These are phyloP conservation scores for Hystrix cristata DNA, from an alignment of 2,113 vertebrate species.

Conservation along the genomic window DNA sequence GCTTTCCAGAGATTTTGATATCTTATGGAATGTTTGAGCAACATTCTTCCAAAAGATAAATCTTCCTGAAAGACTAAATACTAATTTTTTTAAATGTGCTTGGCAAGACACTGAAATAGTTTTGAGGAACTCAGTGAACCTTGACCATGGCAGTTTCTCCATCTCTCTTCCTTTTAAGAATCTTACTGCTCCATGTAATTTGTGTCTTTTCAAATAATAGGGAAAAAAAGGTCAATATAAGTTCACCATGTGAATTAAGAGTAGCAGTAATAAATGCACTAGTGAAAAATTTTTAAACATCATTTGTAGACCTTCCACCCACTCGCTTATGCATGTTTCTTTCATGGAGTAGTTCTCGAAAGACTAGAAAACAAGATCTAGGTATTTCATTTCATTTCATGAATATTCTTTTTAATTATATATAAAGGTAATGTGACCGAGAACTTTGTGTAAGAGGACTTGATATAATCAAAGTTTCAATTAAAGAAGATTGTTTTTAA, in stretches of 20 bases:
- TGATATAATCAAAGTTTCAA: background rate
- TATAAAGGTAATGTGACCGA: background rate
- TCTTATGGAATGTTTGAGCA: slow-evolving; percentile 45
- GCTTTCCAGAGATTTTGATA: slow-evolving; percentile 42
- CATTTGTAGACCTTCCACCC: background rate
- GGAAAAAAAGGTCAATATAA: slow-evolving; percentile 49
- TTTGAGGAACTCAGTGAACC: slow-evolving; percentile 74
- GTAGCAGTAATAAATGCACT: background rate
- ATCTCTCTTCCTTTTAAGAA: slow-evolving; percentile 47
- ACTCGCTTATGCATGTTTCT: slow-evolving; percentile 1
- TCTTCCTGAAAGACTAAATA: slow-evolving; percentile 72
- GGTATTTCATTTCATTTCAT: background rate
- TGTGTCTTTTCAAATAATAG: slow-evolving; percentile 46
- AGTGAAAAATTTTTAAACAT: background rate
- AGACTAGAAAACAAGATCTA: background rate
- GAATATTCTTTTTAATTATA: background rate
- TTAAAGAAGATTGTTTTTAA: slow-evolving; percentile 14
- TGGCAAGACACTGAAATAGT: slow-evolving; percentile 80
- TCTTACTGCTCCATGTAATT: slow-evolving; percentile 18
- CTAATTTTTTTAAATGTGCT: slow-evolving; percentile 72
- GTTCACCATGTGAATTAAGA: slow-evolving; percentile 47
- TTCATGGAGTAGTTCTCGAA: background rate
- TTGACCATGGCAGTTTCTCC: slow-evolving; percentile 54
- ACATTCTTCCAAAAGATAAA: slow-evolving; percentile 71
- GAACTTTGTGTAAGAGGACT: background rate